Evolutionary conservation across 2,113 vertebrate species (phyloP), one percentile per base, ranked within the genome.

Genomic region (Oncorhynchus tshawytscha): DNA sequence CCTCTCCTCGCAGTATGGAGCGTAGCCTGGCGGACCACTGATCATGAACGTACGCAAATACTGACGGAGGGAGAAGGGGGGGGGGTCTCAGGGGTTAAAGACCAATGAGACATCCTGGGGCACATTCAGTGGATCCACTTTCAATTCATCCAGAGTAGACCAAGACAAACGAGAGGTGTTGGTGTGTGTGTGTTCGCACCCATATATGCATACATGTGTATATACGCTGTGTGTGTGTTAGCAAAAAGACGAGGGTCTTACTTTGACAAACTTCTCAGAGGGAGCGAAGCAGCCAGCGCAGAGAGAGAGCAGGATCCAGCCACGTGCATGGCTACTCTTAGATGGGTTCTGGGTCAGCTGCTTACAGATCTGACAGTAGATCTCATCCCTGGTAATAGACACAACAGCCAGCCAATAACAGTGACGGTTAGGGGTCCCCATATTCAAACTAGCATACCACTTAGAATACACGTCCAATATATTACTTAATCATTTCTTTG

Each of bases 311-410:
- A 99, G 95, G 91, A 99, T 99, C 98, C 98, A 99, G 0, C 98
- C 97, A 0, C 97, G 94, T 69, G 98, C 97, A 0, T 99, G 97
- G 87, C 98, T 99, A 93, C 96, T 99, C 86, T 98, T 99, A 57
- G 96, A 99, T 0, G 97, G 96, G 65, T 99, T 99, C 91, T 99
- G 97, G 13, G 91, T 95, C 77, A 99, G 94, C 89, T 99, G 97
- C 77, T 99, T 99, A 91, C 96, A 97, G 89, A 99, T 97, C 92
- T 99, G 96, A 91, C 98, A 99, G 86, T 99, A 99, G 86, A 99
- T 98, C 92, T 99, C 98, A 80, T 99, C 97, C 90, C 97, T 97
- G 85, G 12, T 51, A 20, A 71, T 65, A 75, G n/a, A 59, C 45
- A 70, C 29, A 13, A 2, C 9, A 45, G 45, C 3, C 34, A 24